phyloP scores from a whole-genome alignment of 2,113 vertebrate genomes.

The Romanogobio albipinnatus region DNA sequence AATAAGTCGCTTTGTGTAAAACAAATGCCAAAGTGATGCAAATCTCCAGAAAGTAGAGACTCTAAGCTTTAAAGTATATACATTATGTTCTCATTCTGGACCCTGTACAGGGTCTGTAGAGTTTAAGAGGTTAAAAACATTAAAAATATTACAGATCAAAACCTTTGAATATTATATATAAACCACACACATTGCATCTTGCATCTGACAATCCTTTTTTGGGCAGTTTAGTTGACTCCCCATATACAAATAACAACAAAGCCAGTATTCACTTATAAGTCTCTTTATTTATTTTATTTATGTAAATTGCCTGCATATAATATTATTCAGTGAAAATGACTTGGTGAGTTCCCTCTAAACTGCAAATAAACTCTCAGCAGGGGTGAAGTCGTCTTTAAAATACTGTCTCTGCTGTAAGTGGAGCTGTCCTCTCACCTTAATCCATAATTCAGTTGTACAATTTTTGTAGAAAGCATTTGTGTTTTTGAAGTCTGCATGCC shows the following conservation, averaged over 20 bases:
- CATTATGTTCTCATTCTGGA: too few species aligned
- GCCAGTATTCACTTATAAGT: conserved; percentile 2
- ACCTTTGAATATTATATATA: too few species aligned
- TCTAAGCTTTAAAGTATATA: too few species aligned
- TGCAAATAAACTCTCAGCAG: conserved; percentile 17
- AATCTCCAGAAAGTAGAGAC: too few species aligned
- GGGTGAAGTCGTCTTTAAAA: background rate
- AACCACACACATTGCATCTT: background rate
- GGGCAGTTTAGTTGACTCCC: background rate
- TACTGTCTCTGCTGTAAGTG: conserved; percentile 15
- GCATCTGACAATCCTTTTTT: background rate
- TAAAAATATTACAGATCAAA: too few species aligned
- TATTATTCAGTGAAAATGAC: conserved; percentile 38
- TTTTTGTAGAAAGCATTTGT: conserved; percentile 21
- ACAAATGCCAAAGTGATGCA: too few species aligned
- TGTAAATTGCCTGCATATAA: conserved; percentile 40
- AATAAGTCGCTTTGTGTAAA: too few species aligned
- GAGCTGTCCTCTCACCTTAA: conserved; percentile 8
- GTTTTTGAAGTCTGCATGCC: conserved; percentile 66
- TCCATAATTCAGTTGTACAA: background rate
- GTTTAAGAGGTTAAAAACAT: too few species aligned
- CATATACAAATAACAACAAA: background rate
- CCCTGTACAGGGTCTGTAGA: too few species aligned
- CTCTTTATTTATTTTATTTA: conserved; percentile 34
- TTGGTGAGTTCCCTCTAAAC: conserved; percentile 32